Percentiles rank a stretch among this genome's conserved stretches.
Conservation (phyloP, 2,113 vertebrate genomes). For the Takifugu flavidus region DNA sequence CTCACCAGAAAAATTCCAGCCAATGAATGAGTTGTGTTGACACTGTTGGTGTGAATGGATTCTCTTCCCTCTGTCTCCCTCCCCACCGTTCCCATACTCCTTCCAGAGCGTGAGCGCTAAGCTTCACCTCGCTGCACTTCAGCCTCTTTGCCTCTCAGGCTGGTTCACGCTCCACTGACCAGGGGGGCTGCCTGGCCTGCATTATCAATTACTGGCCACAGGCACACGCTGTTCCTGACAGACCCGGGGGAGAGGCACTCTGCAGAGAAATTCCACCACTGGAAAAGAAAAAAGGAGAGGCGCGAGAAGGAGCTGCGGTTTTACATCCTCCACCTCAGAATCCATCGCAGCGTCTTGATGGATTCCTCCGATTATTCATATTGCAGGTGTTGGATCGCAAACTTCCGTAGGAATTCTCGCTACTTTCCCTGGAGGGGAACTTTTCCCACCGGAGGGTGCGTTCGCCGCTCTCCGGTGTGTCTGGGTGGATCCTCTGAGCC, state of each 20-base stretch:
- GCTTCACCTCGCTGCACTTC: constrained; percentile 63
- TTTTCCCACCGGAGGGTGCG: neutral
- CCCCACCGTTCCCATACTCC: constrained; percentile 29
- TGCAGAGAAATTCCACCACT: constrained; percentile 48
- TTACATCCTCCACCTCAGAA: constrained; percentile 4
- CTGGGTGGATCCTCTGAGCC: constrained; percentile 25
- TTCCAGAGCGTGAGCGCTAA: constrained; percentile 50
- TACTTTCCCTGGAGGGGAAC: neutral
- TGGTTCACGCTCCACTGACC: constrained; percentile 67
- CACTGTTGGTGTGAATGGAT: constrained; percentile 37
- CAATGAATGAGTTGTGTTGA: constrained; percentile 40
- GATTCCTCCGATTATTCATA: neutral
- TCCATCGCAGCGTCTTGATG: neutral
- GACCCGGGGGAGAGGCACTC: constrained; percentile 58
- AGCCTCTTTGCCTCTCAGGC: constrained; percentile 64
- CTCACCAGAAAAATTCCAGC: constrained; percentile 26
- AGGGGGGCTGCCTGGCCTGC: constrained; percentile 59
- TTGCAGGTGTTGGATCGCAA: neutral
- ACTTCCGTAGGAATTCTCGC: constrained; percentile 11
- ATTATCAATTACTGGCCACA: constrained; percentile 74
- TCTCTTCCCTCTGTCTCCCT: constrained; percentile 32
- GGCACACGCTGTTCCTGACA: constrained; percentile 67
- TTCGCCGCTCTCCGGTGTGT: neutral
- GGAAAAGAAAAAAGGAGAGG: constrained; percentile 22
- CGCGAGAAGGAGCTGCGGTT: constrained; percentile 25